phyloP scores from a whole-genome alignment of 2,113 vertebrate genomes.

The Thryonomys swinderianus region DNA sequence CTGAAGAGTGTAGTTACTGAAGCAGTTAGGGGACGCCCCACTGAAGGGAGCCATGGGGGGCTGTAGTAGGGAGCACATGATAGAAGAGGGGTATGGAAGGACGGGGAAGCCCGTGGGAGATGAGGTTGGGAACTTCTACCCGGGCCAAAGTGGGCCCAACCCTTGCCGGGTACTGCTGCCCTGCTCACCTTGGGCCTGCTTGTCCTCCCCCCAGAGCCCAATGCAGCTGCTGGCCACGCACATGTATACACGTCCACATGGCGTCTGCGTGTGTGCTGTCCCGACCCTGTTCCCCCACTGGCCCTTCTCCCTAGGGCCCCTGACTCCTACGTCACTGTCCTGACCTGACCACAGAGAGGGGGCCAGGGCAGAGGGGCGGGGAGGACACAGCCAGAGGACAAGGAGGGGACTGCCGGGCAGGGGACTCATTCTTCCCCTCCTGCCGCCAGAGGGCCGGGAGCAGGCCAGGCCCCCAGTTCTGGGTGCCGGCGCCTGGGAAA shows the following conservation, averaged over 20 bases:
- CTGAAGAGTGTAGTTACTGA: not conserved
- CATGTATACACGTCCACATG: conserved; percentile 74
- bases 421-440: not conserved
- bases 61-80: not conserved
- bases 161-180: not conserved
- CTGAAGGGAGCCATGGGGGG: not conserved
- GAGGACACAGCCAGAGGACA: conserved; percentile 36
- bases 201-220: not conserved
- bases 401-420: not conserved
- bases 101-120: fast-evolving
- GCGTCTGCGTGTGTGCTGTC: conserved; percentile 53
- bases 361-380: not conserved
- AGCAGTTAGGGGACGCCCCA: not conserved
- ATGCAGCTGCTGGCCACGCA: conserved; percentile 60
- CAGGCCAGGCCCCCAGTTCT: not conserved
- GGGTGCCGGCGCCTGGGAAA: not conserved
- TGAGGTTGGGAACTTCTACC: not conserved
- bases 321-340: conserved; percentile 77
- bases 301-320: conserved; percentile 53
- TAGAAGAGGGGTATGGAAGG: not conserved
- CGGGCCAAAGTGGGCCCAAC: not conserved
- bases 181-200: not conserved
- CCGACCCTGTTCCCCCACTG: not conserved
- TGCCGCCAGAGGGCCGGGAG: not conserved
- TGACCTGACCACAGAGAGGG: conserved; percentile 67